Evolutionary conservation across 2,797 vertebrate genomes (phyloP).

Genomic region (Garrulus glandarius): DNA sequence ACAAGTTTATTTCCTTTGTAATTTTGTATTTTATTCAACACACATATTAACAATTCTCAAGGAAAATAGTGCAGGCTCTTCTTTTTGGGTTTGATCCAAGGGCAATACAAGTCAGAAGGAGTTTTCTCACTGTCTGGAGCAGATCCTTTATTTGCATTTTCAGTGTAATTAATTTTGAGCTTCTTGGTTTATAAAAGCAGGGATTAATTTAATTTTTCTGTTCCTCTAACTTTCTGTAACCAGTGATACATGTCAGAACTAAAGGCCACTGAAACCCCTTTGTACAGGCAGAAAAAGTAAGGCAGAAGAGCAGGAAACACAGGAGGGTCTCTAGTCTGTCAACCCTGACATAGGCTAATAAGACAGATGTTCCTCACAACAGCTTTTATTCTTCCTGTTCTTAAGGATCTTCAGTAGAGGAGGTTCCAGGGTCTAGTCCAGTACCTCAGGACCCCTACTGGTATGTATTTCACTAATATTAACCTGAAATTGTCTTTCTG

Average conservation of each 20-base stretch:
- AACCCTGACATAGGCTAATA: fast-evolving
- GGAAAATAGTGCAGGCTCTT: not conserved
- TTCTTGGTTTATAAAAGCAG: not conserved
- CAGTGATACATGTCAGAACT: not conserved
- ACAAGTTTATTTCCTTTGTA: not conserved
- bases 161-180: not conserved
- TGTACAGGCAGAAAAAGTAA: not conserved
- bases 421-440: not conserved
- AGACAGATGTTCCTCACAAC: not conserved
- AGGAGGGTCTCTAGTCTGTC: not conserved
- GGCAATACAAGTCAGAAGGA: not conserved
- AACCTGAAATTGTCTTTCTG: not conserved
- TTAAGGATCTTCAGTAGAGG: not conserved
- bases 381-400: not conserved
- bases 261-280: not conserved
- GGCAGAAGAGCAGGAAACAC: not conserved
- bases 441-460: not conserved
- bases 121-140: not conserved
- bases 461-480: not conserved
- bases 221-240: not conserved
- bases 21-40: not conserved
- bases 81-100: not conserved
- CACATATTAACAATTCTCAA: not conserved
- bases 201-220: not conserved
- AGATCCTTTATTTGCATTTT: not conserved